Percentiles rank a stretch among this genome's conserved stretches.
These are phyloP conservation scores for Budorcas taxicolor DNA, from an alignment of 2,113 vertebrate species.

Conservation along the genomic window DNA sequence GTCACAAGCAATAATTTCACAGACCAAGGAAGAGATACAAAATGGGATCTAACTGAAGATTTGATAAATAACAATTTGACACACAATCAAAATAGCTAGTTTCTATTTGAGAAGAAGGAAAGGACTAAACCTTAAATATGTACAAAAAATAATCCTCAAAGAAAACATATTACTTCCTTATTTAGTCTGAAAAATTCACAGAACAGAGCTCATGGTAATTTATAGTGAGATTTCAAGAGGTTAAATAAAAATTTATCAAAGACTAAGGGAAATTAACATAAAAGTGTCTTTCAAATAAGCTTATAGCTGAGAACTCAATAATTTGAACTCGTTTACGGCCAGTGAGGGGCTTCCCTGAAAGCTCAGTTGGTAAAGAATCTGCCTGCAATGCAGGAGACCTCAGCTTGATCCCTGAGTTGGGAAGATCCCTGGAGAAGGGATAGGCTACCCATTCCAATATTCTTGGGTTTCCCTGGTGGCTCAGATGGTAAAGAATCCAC, in stretches of 20 bases:
- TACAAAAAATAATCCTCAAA: not conserved
- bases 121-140: not conserved
- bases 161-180: not conserved
- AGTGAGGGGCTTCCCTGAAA: not conserved
- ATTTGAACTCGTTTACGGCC: not conserved
- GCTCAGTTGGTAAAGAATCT: not conserved
- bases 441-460: not conserved
- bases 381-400: not conserved
- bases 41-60: not conserved
- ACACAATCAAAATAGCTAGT: not conserved
- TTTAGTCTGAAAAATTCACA: not conserved
- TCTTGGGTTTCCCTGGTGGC: not conserved
- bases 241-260: not conserved
- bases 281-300: not conserved
- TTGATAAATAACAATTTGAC: slow-evolving; percentile 6
- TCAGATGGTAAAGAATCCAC: not conserved
- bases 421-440: not conserved
- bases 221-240: not conserved
- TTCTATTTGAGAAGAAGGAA: not conserved
- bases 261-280: not conserved
- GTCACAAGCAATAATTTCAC: not conserved
- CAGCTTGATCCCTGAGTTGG: not conserved
- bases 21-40: not conserved
- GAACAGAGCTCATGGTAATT: not conserved
- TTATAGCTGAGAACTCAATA: not conserved